A percentile compares a stretch with the other conserved stretches of the same genome.
Conservation (phyloP, 2,888 invertebrate genomes). For the Eretmocerus hayati region DNA sequence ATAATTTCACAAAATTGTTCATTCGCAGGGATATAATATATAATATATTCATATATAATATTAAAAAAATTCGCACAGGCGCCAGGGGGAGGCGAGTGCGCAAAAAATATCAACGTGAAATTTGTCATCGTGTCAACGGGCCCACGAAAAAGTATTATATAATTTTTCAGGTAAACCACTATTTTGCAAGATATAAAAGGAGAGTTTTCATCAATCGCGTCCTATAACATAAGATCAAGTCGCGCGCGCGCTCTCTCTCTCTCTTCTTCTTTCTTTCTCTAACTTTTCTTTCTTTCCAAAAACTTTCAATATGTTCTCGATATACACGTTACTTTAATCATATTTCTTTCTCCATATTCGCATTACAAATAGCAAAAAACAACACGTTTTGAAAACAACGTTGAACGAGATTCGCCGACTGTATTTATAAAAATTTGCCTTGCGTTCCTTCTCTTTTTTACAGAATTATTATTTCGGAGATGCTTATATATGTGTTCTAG, state of each 20-base stretch:
- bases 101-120: conserved; percentile 38
- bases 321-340: not conserved
- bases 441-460: conserved; percentile 1
- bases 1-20: conserved; percentile 69
- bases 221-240: not conserved
- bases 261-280: conserved; percentile 1
- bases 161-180: too few relatives aligned
- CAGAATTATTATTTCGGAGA: conserved; percentile 37
- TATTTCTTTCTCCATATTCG: not conserved
- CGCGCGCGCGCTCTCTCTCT: conserved; percentile 1
- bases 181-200: too few relatives aligned
- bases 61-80: conserved; percentile 38
- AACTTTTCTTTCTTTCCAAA: conserved; percentile 2
- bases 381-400: not conserved
- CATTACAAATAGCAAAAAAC: conserved; percentile 8
- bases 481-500: conserved; percentile 25
- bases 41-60: conserved; percentile 63
- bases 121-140: conserved; percentile 31
- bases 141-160: conserved; percentile 24
- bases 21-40: conserved; percentile 74
- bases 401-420: too few relatives aligned
- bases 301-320: not conserved
- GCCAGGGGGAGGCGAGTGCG: too few relatives aligned
- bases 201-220: conserved; percentile 16
- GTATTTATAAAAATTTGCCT: too few relatives aligned